Evolutionary conservation across 1,140 invertebrate species (phyloP), one percentile per base, ranked within the genome.

Genomic region (Vanessa tameamea): DNA sequence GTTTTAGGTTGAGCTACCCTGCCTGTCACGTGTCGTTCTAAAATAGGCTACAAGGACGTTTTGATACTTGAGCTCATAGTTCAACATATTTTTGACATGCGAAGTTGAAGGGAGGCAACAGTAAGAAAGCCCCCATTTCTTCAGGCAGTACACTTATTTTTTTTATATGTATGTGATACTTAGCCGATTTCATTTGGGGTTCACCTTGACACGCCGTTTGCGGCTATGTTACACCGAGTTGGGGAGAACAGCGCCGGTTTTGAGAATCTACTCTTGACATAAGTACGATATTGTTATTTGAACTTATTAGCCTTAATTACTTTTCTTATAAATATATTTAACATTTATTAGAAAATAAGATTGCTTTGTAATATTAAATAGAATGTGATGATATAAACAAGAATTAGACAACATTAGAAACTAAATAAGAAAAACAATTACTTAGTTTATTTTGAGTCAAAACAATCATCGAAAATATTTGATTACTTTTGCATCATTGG

Each of bases 201-300:
- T 84, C 81, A 88, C 88, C 86, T 89, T 89, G 85, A 88, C 89
- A 91, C 85, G 83, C 77, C 84, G 86, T 89, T 90, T 88, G 89
- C 82, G 89, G 89, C 75, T 78, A 81, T 78, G 78, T 90, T 85
- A 88, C 78, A 79, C 75, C 69, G 79, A 77, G 78, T 78, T 76
- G 82, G 69, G 84, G 81, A 81, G 83, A 87, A 81, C 73, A 80
- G 80, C 73, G 76, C 72, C 75, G 73, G 80, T 76, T 67, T 76
- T 74, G 50, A 51, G 55, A 75, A 71, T 70, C 61, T 55, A 65
- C 73, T 72, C 74, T 72, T 72, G 50, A 71, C 69, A 55, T 76
- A 72, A 76, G 74, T 72, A 76, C 69, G 63, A 64, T 67, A 68
- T 51, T 59, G 73, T 71, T 71, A 53, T 71, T 55, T 63, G 69